Percentiles rank a stretch among this genome's conserved stretches.
phyloP scores from a whole-genome alignment of 2,888 invertebrate genomes.

The Limenitis camilla region DNA sequence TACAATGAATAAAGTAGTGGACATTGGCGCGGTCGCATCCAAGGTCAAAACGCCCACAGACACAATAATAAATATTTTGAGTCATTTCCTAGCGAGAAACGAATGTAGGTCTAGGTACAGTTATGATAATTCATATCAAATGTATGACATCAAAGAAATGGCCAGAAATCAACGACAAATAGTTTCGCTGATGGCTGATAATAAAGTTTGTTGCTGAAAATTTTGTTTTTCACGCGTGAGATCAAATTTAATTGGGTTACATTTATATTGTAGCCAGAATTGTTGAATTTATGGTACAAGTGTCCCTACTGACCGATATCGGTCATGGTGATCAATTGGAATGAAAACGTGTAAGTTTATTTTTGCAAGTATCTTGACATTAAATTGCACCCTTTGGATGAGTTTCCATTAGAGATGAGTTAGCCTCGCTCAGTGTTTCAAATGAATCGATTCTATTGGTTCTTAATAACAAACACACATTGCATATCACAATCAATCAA shows the following conservation, averaged over 20 bases:
- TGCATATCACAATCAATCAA: too few relatives aligned
- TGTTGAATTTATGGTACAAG: background rate
- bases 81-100: constrained; percentile 41
- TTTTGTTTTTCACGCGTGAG: constrained; percentile 6
- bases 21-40: constrained; percentile 47
- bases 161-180: constrained; percentile 1
- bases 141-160: constrained; percentile 15
- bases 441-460: too few relatives aligned
- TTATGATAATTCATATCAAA: constrained; percentile 14
- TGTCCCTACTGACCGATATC: background rate
- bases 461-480: too few relatives aligned
- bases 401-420: too few relatives aligned
- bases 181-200: background rate
- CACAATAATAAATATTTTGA: constrained; percentile 46
- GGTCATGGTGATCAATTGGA: too few relatives aligned
- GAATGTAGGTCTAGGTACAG: constrained; percentile 36
- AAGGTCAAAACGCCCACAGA: constrained; percentile 53
- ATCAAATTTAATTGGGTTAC: background rate
- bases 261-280: background rate
- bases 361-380: too few relatives aligned
- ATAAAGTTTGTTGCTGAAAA: constrained; percentile 9
- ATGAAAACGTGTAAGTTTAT: too few relatives aligned
- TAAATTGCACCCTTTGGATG: too few relatives aligned
- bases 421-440: too few relatives aligned
- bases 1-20: constrained; percentile 27